Base-by-base conservation (phyloP, 2,888 invertebrate genomes). In the Trissonchulus sp. region DNA sequence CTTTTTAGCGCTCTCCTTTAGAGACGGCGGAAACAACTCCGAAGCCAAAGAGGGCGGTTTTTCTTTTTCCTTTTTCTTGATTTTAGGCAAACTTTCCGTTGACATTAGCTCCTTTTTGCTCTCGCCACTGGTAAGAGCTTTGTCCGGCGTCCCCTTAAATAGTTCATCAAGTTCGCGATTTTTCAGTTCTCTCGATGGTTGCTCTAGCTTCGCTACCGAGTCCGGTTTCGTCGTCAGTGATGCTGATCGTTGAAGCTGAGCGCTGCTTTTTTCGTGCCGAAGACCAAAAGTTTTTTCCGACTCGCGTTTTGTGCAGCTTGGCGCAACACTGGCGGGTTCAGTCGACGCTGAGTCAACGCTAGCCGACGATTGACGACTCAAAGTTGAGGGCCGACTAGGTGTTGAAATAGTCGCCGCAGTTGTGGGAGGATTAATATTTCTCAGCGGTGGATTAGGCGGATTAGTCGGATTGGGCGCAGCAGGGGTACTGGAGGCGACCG, bases 31-130 rank as follows among this genome's bases (percentile, higher is more conserved):
- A n/a, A n/a, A n/a, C n/a, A n/a, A n/a, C n/a, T n/a, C n/a, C n/a
- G n/a, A n/a, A n/a, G n/a, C n/a, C n/a, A n/a, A n/a, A n/a, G n/a
- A n/a, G n/a, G n/a, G n/a, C n/a, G n/a, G n/a, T n/a, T n/a, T n/a
- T n/a, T n/a, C n/a, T n/a, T n/a, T n/a, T n/a, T 81, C 77, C 79
- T 82, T 87, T 88, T 81, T 88, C 88, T 84, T 89, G 89, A 75
- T 89, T 77, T 78, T 78, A 75, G 76, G 77, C 82, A 85, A 87
- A 74, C 77, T 82, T 83, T 81, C 80, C 82, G 86, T 60, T 81
- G 77, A 80, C 78, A n/a, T 75, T 72, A 68, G 76, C 75, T 74
- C 78, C 74, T 74, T 77, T 68, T 31, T 69, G 74, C 8, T 15
- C n/a, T 38, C 36, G 37, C 60, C 48, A 3, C n/a, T 18, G 28